Evolutionary conservation across 2,797 vertebrate species (phyloP).

Genomic region (Momotus momota): DNA sequence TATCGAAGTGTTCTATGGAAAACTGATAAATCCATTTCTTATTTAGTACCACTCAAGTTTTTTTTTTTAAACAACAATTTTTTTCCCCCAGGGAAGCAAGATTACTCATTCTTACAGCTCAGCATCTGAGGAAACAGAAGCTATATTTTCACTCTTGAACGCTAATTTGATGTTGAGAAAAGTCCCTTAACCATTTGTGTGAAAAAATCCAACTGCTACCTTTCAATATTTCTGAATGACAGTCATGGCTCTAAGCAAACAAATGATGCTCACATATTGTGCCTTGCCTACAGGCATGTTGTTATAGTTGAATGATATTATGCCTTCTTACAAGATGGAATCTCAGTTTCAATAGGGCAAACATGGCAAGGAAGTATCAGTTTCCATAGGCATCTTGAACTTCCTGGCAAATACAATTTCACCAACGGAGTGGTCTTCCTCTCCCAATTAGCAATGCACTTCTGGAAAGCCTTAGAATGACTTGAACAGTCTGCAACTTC

Average conservation of each 20-base stretch:
- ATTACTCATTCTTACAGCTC: slow-evolving; percentile 53
- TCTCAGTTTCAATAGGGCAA: slow-evolving; percentile 51
- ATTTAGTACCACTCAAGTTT: background rate
- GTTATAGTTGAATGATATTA: slow-evolving; percentile 30
- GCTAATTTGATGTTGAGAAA: slow-evolving; percentile 59
- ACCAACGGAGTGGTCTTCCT: background rate
- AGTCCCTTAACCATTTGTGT: slow-evolving; percentile 64
- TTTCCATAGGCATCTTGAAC: background rate
- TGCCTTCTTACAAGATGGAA: slow-evolving; percentile 44
- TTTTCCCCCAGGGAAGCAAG: background rate
- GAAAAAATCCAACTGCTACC: slow-evolving; percentile 65
- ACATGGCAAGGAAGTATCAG: slow-evolving; percentile 12
- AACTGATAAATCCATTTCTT: slow-evolving; percentile 38
- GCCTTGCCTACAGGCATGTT: slow-evolving; percentile 69
- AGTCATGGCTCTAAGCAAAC: slow-evolving; percentile 59
- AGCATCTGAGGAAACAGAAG: slow-evolving; percentile 61
- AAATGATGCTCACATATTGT: slow-evolving; percentile 67
- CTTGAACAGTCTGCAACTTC: background rate
- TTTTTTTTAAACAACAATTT: background rate
- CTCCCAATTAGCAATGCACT: background rate
- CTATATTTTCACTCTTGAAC: slow-evolving; percentile 47
- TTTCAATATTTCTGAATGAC: slow-evolving; percentile 68
- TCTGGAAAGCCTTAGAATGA: background rate
- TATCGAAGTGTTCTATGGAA: background rate
- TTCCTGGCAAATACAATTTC: slow-evolving; percentile 13